Percentiles rank a stretch among this genome's conserved stretches.
These are phyloP conservation scores for Sarcoramphus papa DNA, from an alignment of 2,797 vertebrate species.

Conservation along the genomic window DNA sequence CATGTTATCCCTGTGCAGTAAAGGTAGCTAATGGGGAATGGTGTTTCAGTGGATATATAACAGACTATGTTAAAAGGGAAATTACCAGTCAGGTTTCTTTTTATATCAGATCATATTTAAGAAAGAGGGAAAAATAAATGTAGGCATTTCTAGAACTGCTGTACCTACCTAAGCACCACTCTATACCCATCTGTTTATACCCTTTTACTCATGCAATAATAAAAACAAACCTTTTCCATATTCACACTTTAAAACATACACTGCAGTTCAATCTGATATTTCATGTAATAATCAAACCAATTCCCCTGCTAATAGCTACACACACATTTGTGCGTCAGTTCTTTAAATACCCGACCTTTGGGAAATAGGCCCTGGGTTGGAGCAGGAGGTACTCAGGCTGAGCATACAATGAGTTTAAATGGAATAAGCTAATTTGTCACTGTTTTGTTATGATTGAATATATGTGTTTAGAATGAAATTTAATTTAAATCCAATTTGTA, in stretches of 20 bases:
- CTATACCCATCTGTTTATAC: not conserved
- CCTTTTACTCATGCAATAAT: not conserved
- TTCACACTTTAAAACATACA: not conserved
- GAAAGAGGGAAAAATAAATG: not conserved
- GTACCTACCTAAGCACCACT: not conserved
- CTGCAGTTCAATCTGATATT: conserved; percentile 1
- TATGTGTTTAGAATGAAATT: conserved; percentile 70
- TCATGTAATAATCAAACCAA: conserved; percentile 35
- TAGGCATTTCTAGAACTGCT: not conserved
- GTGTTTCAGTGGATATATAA: not conserved
- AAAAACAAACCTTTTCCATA: not conserved
- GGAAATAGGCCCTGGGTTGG: conserved; percentile 18
- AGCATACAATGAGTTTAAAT: conserved; percentile 53
- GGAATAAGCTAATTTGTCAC: conserved; percentile 65
- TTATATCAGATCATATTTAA: not conserved
- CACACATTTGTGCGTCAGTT: not conserved
- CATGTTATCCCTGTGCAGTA: not conserved
- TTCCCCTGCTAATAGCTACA: conserved; percentile 21
- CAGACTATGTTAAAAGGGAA: not conserved
- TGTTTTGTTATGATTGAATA: conserved; percentile 67
- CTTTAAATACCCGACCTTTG: conserved; percentile 39
- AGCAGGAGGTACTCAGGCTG: conserved; percentile 12
- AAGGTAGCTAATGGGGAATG: not conserved
- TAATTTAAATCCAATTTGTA: conserved; percentile 74
- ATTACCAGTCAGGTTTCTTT: not conserved